These are phyloP conservation scores for Rhinatrema bivittatum DNA, from an alignment of 2,797 vertebrate species.

Conservation along the genomic window DNA sequence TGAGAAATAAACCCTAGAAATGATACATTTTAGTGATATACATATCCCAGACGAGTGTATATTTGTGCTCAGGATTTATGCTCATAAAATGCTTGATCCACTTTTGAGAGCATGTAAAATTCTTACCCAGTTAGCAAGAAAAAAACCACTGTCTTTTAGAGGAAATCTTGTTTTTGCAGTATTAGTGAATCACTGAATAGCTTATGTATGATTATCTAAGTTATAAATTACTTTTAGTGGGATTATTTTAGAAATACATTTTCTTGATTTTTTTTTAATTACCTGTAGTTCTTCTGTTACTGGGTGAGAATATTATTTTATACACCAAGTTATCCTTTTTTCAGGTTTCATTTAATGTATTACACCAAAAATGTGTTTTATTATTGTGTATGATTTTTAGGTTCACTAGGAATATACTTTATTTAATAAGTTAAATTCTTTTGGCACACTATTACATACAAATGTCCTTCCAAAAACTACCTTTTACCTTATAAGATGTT, in stretches of 20 bases:
- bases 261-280: conserved; percentile 40
- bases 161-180: conserved; percentile 48
- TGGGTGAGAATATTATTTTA: conserved; percentile 59
- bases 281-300: conserved; percentile 56
- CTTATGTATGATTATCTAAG: conserved; percentile 48
- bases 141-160: conserved; percentile 50
- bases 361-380: conserved; percentile 74
- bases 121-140: conserved; percentile 47
- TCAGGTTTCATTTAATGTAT: conserved; percentile 58
- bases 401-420: conserved; percentile 72
- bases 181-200: conserved; percentile 63
- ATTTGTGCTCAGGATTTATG: conserved; percentile 39
- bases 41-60: conserved; percentile 20
- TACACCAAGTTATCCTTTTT: conserved; percentile 50
- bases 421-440: conserved; percentile 75
- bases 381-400: conserved; percentile 65
- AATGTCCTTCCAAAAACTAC: conserved; percentile 45
- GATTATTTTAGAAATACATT: conserved; percentile 35
- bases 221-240: conserved; percentile 55
- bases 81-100: conserved; percentile 27
- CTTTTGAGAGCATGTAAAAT: conserved; percentile 5
- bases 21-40: conserved; percentile 12
- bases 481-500: conserved; percentile 57
- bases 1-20: conserved; percentile 6
- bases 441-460: conserved; percentile 66